These are phyloP conservation scores for Acanthochromis polyacanthus DNA, from an alignment of 2,113 vertebrate genomes.

Conservation along the genomic window DNA sequence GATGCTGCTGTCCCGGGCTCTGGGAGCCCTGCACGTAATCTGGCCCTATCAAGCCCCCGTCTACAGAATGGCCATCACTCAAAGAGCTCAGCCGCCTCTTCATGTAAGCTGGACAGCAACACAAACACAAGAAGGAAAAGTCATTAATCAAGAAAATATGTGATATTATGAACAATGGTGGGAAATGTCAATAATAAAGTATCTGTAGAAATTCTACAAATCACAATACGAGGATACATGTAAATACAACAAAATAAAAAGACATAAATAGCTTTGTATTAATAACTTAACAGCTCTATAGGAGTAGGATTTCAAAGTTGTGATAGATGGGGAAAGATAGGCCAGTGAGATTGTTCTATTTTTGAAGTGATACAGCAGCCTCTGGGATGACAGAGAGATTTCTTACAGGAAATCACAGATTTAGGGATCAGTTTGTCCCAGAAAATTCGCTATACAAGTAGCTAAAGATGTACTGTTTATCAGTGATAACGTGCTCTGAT, in stretches of 20 bases:
- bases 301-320: too few species aligned
- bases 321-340: too few species aligned
- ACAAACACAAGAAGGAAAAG: slow-evolving; percentile 5
- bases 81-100: slow-evolving; percentile 95
- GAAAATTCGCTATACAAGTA: neutral
- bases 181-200: neutral
- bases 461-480: neutral
- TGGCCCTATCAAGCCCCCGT: slow-evolving; percentile 83
- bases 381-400: too few species aligned
- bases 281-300: too few species aligned
- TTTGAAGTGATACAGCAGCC: too few species aligned
- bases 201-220: too few species aligned
- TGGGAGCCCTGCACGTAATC: slow-evolving; percentile 92
- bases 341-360: too few species aligned
- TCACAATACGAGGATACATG: too few species aligned
- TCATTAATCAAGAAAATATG: slow-evolving; percentile 4
- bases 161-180: neutral
- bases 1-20: slow-evolving; percentile 94
- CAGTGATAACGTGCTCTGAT: neutral
- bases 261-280: too few species aligned
- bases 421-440: too few species aligned
- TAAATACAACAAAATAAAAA: too few species aligned
- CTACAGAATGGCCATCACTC: slow-evolving; percentile 92
- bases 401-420: too few species aligned
- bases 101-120: slow-evolving; percentile 90